Base-by-base conservation (phyloP, 2,797 vertebrate genomes). In the Cygnus olor region DNA sequence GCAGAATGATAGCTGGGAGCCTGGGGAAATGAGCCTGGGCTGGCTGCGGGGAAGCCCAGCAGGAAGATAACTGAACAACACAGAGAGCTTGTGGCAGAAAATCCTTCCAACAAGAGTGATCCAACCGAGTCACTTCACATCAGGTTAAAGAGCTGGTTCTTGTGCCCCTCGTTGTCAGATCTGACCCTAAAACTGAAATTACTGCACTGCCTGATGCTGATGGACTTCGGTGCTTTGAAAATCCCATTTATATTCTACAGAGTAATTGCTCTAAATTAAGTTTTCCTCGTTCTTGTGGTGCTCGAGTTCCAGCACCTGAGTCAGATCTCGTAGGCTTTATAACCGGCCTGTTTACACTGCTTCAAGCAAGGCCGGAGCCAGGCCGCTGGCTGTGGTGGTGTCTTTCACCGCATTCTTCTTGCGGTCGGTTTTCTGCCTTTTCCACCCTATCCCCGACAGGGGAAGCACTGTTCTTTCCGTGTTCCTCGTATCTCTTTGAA, bases 401-500 rank as follows among this genome's bases (percentile, higher is more conserved):
- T 84, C 38, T 95, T 89, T 95, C 72, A 85, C 73, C 11, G 0
- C 81, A 56, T 88, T 94, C 87, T 93, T 92, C 82, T 68, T 89
- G 72, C 34, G 28, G 89, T 28, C 18, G 71, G 78, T 94, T 53
- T 64, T 17, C 76, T 68, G 19, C 28, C 66, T 92, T 88, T 94
- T 77, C 76, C 32, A 9, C 49, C 70, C 78, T 54, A 68, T 64
- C 68, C 38, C 44, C 80, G 77, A 92, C 73, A 97, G 95, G 54
- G 73, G 27, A 93, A 91, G 79, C 85, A 88, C 87, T 90, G 82
- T 95, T 96, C 85, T 93, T 95, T 69, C 91, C 3, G 0, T 16
- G 47, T 51, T 90, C 22, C 92, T 94, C 70, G 66, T 84, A 76
- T 89, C 94, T 84, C 85, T 81, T 88, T 30, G 25, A 91, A 93